Percentiles rank a stretch among this genome's conserved stretches.
Evolutionary conservation across 2,113 vertebrate genomes (phyloP).

Genomic region (Eclectus roratus): DNA sequence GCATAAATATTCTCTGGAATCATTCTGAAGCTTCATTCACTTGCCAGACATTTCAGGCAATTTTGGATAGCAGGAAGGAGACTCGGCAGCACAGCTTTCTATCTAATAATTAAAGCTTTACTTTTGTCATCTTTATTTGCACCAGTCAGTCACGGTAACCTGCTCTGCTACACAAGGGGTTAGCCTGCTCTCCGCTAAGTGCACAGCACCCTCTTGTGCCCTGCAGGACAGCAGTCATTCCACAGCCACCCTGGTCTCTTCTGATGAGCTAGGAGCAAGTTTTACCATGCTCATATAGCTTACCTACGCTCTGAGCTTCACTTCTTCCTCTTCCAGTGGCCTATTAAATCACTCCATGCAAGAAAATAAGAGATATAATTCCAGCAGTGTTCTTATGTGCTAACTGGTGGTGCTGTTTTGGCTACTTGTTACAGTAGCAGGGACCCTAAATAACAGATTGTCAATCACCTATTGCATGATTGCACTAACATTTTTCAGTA

Average conservation of each 20-base stretch:
- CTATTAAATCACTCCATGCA: background rate
- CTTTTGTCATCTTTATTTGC: background rate
- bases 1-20: background rate
- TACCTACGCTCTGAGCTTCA: background rate
- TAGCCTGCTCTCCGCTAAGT: background rate
- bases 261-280: background rate
- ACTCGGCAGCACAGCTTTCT: background rate
- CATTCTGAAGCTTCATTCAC: background rate
- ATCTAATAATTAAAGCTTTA: background rate
- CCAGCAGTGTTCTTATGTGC: background rate
- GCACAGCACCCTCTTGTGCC: conserved; percentile 64
- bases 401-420: background rate
- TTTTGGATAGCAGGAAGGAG: background rate
- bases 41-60: background rate
- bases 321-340: background rate
- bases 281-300: background rate
- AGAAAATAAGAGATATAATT: background rate
- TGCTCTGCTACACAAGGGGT: too few species aligned
- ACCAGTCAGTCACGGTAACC: background rate
- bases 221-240: background rate
- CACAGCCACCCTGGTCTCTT: background rate
- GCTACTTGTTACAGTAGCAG: background rate
- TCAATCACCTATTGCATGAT: background rate
- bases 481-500: background rate
- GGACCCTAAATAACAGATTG: background rate